Evolutionary conservation across 2,888 invertebrate species (phyloP).

Genomic region (Elegia similella): DNA sequence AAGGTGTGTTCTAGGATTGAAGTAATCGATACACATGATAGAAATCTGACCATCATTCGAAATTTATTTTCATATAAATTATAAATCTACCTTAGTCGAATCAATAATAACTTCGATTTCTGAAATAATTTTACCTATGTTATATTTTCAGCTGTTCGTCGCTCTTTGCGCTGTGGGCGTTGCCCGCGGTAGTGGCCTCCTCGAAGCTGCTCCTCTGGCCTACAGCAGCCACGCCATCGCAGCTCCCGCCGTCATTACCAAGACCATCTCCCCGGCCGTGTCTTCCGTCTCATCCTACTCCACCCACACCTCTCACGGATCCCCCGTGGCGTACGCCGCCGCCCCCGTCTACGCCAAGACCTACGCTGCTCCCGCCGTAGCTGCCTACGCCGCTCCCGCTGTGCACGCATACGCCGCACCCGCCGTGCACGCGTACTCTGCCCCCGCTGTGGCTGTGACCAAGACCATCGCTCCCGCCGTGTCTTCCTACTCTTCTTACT

Average conservation of each 20-base stretch:
- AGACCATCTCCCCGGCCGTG: conserved; percentile 60
- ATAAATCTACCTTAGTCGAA: not conserved
- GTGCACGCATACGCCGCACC: conserved; percentile 34
- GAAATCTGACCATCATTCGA: not conserved
- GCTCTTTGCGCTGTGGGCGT: conserved; percentile 82
- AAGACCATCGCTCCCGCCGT: conserved; percentile 47
- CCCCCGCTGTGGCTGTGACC: conserved; percentile 44
- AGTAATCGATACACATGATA: not conserved
- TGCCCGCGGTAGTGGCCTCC: conserved; percentile 80
- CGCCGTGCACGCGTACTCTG: conserved; percentile 44
- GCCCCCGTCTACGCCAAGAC: conserved; percentile 50
- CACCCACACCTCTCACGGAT: conserved; percentile 33
- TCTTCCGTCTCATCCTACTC: conserved; percentile 50
- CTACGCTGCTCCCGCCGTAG: conserved; percentile 37
- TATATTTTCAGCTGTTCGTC: conserved; percentile 72
- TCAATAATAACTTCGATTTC: not conserved
- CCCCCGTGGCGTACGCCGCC: conserved; percentile 32
- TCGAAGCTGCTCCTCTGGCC: conserved; percentile 67
- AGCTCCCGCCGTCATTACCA: conserved; percentile 56
- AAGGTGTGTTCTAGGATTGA: conserved; percentile 58
- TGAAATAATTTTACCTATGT: not conserved
- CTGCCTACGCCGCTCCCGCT: conserved; percentile 34
- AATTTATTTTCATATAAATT: not conserved
- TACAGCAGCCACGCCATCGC: conserved; percentile 69
- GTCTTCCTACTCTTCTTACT: conserved; percentile 52